Conservation (phyloP, 2,797 vertebrate genomes). For the Hapalemur alaotrensis region DNA sequence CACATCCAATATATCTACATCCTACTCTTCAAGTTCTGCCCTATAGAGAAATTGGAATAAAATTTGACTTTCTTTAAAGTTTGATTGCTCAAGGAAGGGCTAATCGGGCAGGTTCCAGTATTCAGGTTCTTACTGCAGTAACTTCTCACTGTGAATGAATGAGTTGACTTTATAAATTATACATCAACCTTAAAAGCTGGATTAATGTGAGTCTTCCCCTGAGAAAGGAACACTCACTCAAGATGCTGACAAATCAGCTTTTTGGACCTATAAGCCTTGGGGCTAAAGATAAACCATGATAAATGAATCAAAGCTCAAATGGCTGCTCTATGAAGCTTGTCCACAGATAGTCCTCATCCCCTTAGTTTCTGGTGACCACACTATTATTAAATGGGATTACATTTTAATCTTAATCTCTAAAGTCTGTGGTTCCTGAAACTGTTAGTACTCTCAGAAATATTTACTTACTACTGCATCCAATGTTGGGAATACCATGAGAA, state of each 20-base stretch:
- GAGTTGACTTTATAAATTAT: constrained; percentile 40
- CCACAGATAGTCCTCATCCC: not conserved
- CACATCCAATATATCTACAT: not conserved
- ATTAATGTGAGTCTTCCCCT: not conserved
- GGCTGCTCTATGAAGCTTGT: not conserved
- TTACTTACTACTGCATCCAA: not conserved
- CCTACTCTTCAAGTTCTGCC: not conserved
- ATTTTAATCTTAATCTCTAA: not conserved
- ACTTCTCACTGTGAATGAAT: constrained; percentile 7
- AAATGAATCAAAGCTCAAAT: not conserved
- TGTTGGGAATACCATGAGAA: not conserved
- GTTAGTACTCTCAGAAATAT: constrained; percentile 13
- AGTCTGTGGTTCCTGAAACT: not conserved
- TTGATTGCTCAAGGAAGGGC: not conserved
- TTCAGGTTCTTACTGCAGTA: not conserved
- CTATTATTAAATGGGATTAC: constrained; percentile 23
- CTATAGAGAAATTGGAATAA: not conserved
- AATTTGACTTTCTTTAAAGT: constrained; percentile 23
- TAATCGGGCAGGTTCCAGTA: not conserved
- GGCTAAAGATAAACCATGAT: not conserved
- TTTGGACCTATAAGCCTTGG: not conserved
- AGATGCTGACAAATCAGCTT: not conserved
- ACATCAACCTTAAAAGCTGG: not conserved
- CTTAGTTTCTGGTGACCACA: not conserved
- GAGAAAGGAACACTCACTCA: not conserved